Evolutionary conservation across 1,140 invertebrate genomes (phyloP), one percentile per base, ranked within the genome.

Genomic region (Drosophila parvula): DNA sequence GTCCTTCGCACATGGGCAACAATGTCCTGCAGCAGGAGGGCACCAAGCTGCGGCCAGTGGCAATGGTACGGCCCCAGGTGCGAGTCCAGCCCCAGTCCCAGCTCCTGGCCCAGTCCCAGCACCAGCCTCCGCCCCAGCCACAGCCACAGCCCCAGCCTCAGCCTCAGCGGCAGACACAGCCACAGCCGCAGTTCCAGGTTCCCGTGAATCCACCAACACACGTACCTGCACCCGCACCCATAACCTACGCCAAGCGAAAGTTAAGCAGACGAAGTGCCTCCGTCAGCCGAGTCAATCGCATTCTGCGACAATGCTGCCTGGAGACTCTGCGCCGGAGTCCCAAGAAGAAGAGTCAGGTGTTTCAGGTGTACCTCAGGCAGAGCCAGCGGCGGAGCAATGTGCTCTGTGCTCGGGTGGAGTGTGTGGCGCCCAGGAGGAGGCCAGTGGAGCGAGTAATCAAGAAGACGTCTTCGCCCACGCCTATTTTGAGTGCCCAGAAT

Each of bases 1-100:
- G 90, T 55, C 83, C 85, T 7, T 85, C 85, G 16, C 90, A 90
- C 51, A 73, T 92, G 77, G 86, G 91, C 58, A 88, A 82, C 71
- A 81, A 62, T 51, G 63, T 71, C 14, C 60, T 81, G 43, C 59
- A 71, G 50, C 69, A 62, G 34, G 48, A 65, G 16, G 27, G 48
- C 4, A 61, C 71, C 36, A 67, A 76, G 59, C 28, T 64, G 40
- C 78, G 73, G 4, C 75, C 78, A 0, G 71, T 79, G 56, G 78
- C 79, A 0, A 70, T 79, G 55, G 79, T 85, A 28, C 81, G 74
- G 36, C 86, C 79, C 7, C 79, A 76, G 36, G 78, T 74, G 5
- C 73, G 79, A 2, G 63, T 71, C 0, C 59, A 69, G 44, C 43
- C 78, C 5, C 63, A 70, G 6, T 36, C 43, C 0, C 59, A 69